A percentile compares a stretch with the other conserved stretches of the same genome.
Evolutionary conservation across 2,888 invertebrate species (phyloP).

Genomic region (Galeopsomyia nigrocyanea): DNA sequence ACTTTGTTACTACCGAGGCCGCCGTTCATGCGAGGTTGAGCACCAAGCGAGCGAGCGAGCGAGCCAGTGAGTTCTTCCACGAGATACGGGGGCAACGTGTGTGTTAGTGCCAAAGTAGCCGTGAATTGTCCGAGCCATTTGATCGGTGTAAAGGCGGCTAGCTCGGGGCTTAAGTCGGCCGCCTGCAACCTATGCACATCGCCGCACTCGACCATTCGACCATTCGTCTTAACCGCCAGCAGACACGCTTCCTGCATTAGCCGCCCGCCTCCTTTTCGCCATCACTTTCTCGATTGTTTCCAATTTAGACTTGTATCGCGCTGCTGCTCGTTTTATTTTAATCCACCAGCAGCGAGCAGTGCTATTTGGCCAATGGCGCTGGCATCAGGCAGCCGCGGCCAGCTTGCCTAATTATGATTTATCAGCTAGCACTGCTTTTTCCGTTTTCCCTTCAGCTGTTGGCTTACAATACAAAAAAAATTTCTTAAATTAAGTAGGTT

Average conservation of each 20-base stretch:
- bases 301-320: background rate
- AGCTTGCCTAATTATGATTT: slow-evolving; percentile 46
- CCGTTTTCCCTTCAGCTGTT: no score
- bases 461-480: no score
- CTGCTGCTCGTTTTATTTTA: background rate
- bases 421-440: no score
- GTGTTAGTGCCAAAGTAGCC: slow-evolving; percentile 1
- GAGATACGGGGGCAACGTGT: background rate
- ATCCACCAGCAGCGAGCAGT: background rate
- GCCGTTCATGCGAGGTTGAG: slow-evolving; percentile 7
- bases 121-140: slow-evolving; percentile 37
- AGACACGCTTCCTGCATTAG: no score
- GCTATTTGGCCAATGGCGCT: slow-evolving; percentile 24
- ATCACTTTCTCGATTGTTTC: background rate
- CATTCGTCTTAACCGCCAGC: no score
- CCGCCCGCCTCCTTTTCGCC: no score
- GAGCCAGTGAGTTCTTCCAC: slow-evolving; percentile 10
- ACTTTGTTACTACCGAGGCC: slow-evolving; percentile 29
- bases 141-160: slow-evolving; percentile 17
- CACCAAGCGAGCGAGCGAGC: slow-evolving; percentile 1
- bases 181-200: no score
- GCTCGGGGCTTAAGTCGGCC: background rate
- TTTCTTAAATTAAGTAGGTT: no score
- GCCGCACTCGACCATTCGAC: no score
- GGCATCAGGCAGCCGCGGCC: slow-evolving; percentile 29